These are phyloP conservation scores for Clanis bilineata DNA, from an alignment of 2,888 invertebrate species.

Conservation along the genomic window DNA sequence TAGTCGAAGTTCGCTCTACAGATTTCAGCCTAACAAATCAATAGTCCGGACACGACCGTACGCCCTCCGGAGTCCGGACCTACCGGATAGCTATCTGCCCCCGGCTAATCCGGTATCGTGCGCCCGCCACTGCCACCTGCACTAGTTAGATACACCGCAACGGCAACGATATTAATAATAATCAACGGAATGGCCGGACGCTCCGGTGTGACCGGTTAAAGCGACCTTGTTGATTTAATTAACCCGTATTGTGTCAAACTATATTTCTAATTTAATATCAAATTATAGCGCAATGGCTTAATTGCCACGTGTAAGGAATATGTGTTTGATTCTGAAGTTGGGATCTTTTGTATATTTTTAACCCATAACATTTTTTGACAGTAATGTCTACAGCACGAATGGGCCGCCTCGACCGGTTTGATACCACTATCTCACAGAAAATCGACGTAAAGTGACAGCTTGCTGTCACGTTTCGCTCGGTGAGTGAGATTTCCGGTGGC, in stretches of 20 bases:
- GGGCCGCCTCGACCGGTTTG: no score
- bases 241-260: not conserved
- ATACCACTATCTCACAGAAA: no score
- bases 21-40: not conserved
- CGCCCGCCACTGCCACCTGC: not conserved
- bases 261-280: not conserved
- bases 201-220: not conserved
- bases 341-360: no score
- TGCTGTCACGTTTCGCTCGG: no score
- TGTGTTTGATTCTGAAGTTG: no score
- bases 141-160: slow-evolving; percentile 9
- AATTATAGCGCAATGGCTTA: no score
- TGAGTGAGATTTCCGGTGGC: no score
- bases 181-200: slow-evolving; percentile 6
- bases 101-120: slow-evolving; percentile 9
- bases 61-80: not conserved
- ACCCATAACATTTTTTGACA: no score
- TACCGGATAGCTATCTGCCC: not conserved
- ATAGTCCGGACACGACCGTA: not conserved
- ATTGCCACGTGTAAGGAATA: no score
- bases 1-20: no score
- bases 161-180: slow-evolving; percentile 1
- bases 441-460: no score
- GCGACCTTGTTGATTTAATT: not conserved
- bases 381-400: no score